A percentile compares a stretch with the other conserved stretches of the same genome.
These are phyloP conservation scores for Xanthorhoe spadicearia DNA, from an alignment of 2,888 invertebrate genomes.

Conservation along the genomic window DNA sequence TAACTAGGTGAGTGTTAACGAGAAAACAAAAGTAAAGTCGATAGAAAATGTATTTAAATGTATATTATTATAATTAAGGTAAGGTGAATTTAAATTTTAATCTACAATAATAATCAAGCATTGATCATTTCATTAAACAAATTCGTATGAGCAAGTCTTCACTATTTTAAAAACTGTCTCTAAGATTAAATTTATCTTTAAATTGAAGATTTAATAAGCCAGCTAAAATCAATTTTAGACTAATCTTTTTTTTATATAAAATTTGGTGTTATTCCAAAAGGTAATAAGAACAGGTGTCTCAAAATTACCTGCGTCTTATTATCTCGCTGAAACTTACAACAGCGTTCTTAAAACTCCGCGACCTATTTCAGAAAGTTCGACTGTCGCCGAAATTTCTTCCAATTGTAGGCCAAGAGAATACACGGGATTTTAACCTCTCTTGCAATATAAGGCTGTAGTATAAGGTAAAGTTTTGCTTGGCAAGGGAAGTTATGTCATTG, in stretches of 20 bases:
- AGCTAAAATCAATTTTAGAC: not conserved
- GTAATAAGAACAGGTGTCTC: not conserved
- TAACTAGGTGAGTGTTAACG: not conserved
- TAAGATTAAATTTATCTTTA: no score
- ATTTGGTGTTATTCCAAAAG: not conserved
- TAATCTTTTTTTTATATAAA: not conserved
- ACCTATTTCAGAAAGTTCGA: slow-evolving; percentile 67
- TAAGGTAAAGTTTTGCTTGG: slow-evolving; percentile 47
- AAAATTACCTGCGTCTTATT: slow-evolving; percentile 13
- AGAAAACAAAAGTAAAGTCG: no score
- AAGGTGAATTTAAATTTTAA: no score
- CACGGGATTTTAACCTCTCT: slow-evolving; percentile 47
- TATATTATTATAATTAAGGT: no score
- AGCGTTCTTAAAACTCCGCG: slow-evolving; percentile 55
- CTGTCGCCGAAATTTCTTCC: slow-evolving; percentile 60
- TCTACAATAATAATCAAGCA: no score
- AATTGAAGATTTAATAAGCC: no score
- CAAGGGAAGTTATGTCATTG: slow-evolving; percentile 50
- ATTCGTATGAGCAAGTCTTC: no score
- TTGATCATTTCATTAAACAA: no score
- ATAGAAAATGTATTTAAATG: no score
- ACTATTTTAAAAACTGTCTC: no score
- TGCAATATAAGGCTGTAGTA: no score
- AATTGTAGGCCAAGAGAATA: slow-evolving; percentile 57
- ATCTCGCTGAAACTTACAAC: slow-evolving; percentile 21